Percentiles rank a stretch among this genome's conserved stretches.
Evolutionary conservation across 2,888 invertebrate species (phyloP).

Genomic region (Cosmopolites sordidus): DNA sequence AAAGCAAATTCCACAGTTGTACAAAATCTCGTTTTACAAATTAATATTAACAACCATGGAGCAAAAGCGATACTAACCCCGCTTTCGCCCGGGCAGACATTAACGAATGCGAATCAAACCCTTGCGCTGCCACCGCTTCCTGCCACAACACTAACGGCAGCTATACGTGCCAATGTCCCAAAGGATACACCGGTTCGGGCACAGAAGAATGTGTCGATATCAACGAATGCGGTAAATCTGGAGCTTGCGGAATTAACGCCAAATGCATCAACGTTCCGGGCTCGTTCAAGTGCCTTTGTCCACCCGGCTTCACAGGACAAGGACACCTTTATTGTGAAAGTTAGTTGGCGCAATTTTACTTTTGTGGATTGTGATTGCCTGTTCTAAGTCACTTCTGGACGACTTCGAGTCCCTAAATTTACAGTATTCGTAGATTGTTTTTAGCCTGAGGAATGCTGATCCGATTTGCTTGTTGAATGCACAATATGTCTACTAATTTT

Average conservation of each 20-base stretch:
- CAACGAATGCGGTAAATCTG: slow-evolving; percentile 65
- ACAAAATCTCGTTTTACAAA: background rate
- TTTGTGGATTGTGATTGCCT: background rate
- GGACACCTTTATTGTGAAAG: slow-evolving; percentile 73
- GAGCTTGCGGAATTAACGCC: slow-evolving; percentile 70
- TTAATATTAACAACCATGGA: background rate
- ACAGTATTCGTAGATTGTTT: background rate
- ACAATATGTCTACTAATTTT: too few species aligned
- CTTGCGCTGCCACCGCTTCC: slow-evolving; percentile 66
- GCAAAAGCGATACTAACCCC: slow-evolving; percentile 18
- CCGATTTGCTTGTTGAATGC: slow-evolving; percentile 15
- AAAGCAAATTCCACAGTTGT: background rate
- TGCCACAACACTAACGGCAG: slow-evolving; percentile 75
- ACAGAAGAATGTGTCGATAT: slow-evolving; percentile 64
- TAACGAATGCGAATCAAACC: slow-evolving; percentile 66
- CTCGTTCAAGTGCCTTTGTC: slow-evolving; percentile 72
- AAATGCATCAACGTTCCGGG: slow-evolving; percentile 80
- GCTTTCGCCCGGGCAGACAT: slow-evolving; percentile 53
- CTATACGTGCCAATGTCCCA: slow-evolving; percentile 68
- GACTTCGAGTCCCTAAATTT: background rate
- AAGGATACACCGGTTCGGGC: slow-evolving; percentile 61
- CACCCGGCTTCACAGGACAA: slow-evolving; percentile 70
- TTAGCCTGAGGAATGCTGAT: slow-evolving; percentile 22
- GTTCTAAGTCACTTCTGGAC: background rate
- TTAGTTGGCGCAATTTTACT: slow-evolving; percentile 50